These are phyloP conservation scores for Ryuthela nishihirai DNA, from an alignment of 2,888 invertebrate species.

Conservation along the genomic window DNA sequence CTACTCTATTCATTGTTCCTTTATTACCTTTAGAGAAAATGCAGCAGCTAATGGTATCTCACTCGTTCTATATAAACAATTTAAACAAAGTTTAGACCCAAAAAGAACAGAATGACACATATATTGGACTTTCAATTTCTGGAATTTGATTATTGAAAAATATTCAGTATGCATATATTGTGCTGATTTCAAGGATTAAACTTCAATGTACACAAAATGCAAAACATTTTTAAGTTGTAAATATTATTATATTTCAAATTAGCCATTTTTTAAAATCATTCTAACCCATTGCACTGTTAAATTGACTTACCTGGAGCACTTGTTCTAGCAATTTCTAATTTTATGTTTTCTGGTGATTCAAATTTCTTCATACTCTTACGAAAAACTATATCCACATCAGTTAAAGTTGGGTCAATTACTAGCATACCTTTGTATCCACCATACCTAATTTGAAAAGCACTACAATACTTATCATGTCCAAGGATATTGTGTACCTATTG, in stretches of 20 bases:
- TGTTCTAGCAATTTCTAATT: constrained; percentile 43
- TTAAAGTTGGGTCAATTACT: constrained; percentile 31
- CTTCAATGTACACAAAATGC: neutral
- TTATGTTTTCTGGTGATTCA: constrained; percentile 30
- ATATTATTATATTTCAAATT: neutral
- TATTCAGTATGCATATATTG: too few relatives aligned
- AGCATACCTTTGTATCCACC: constrained; percentile 43
- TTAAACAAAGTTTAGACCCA: too few relatives aligned
- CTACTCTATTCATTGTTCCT: too few relatives aligned
- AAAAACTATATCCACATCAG: constrained; percentile 24
- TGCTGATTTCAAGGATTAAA: neutral
- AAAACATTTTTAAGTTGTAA: neutral
- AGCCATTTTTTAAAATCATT: neutral
- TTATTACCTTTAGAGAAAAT: too few relatives aligned
- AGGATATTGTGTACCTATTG: constrained; percentile 2
- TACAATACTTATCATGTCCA: neutral
- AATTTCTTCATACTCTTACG: constrained; percentile 42
- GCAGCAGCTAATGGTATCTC: too few relatives aligned
- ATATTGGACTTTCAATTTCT: too few relatives aligned
- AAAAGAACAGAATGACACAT: too few relatives aligned
- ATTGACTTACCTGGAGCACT: constrained; percentile 39
- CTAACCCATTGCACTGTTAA: neutral
- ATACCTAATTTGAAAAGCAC: constrained; percentile 40
- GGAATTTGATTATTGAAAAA: too few relatives aligned
- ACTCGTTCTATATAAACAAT: too few relatives aligned